phyloP scores from a whole-genome alignment of 2,113 vertebrate species.

The Corythornis vintsioides region DNA sequence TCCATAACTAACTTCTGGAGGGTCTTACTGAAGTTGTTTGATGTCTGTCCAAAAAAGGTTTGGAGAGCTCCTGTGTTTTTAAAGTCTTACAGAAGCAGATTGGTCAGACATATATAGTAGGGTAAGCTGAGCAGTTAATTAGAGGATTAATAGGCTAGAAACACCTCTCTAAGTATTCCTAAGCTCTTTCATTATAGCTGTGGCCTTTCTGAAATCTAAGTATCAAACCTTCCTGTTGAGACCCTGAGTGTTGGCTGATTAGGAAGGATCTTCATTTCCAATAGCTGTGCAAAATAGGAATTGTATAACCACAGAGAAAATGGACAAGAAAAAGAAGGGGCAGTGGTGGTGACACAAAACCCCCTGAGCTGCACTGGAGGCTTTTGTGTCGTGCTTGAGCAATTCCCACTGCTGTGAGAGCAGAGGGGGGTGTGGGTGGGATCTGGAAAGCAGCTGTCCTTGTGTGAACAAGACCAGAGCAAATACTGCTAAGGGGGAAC shows the following conservation, averaged over 20 bases:
- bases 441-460: not conserved
- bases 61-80: not conserved
- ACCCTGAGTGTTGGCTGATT: not conserved
- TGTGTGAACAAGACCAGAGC: not conserved
- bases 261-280: not conserved
- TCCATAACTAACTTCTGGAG: not conserved
- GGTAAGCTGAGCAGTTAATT: conserved; percentile 31
- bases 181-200: not conserved
- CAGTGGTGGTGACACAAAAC: not conserved
- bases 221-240: not conserved
- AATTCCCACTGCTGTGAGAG: not conserved
- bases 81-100: not conserved
- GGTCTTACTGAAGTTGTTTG: not conserved
- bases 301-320: not conserved
- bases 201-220: not conserved
- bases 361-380: not conserved
- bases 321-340: not conserved
- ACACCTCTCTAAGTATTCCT: not conserved
- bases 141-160: conserved; percentile 20
- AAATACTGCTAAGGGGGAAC: not conserved
- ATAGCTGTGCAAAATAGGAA: not conserved
- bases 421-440: accelerated
- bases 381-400: not conserved
- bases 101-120: not conserved
- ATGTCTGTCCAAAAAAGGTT: not conserved